phyloP scores from a whole-genome alignment of 2,888 invertebrate species.

The Matsumyia berberina region DNA sequence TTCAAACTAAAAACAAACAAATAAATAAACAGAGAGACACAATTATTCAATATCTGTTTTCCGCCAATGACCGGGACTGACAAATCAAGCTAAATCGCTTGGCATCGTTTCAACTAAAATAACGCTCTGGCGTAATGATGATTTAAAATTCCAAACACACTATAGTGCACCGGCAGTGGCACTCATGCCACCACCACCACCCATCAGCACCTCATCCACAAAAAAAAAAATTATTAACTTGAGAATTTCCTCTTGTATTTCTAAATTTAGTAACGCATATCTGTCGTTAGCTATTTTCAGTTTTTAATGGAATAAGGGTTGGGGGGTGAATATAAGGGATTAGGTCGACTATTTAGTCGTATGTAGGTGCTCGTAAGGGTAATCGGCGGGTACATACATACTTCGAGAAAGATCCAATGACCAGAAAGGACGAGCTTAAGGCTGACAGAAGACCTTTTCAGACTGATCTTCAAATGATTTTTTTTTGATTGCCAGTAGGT shows the following conservation, averaged over 20 bases:
- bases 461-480: too few species aligned
- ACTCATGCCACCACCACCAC: slow-evolving; percentile 18
- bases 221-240: slow-evolving; percentile 47
- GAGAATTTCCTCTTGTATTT: slow-evolving; percentile 44
- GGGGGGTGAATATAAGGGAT: background rate
- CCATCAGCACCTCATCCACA: slow-evolving; percentile 37
- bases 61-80: slow-evolving; percentile 56
- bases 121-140: slow-evolving; percentile 42
- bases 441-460: too few species aligned
- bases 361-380: too few species aligned
- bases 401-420: too few species aligned
- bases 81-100: slow-evolving; percentile 50
- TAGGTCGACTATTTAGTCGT: too few species aligned
- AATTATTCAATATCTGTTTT: slow-evolving; percentile 69
- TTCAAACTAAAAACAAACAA: slow-evolving; percentile 12
- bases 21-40: slow-evolving; percentile 50
- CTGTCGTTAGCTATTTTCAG: slow-evolving; percentile 41
- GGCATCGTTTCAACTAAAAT: slow-evolving; percentile 49
- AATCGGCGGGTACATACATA: too few species aligned
- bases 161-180: slow-evolving; percentile 40
- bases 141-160: slow-evolving; percentile 58
- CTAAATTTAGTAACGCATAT: slow-evolving; percentile 51
- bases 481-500: too few species aligned
- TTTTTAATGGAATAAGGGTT: slow-evolving; percentile 19
- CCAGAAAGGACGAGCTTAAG: too few species aligned